A percentile compares a stretch with the other conserved stretches of the same genome.
Evolutionary conservation across 2,888 invertebrate species (phyloP).

Genomic region (Odontocerum albicorne): DNA sequence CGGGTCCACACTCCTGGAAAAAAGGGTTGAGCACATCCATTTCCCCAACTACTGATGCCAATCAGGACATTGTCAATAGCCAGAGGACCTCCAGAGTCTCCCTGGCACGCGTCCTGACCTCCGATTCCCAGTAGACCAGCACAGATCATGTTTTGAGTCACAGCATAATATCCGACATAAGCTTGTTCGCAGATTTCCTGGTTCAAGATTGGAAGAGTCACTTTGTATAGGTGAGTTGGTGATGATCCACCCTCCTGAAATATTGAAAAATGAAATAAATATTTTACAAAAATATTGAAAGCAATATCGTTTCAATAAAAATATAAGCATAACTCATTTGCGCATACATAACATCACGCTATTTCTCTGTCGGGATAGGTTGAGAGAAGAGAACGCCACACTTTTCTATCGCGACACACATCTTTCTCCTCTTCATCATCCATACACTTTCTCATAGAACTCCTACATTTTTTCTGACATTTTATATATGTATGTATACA

Average conservation of each 20-base stretch:
- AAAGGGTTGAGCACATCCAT: slow-evolving; percentile 53
- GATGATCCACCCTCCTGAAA: slow-evolving; percentile 28
- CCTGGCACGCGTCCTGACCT: slow-evolving; percentile 54
- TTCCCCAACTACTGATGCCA: slow-evolving; percentile 62
- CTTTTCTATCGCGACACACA: too few relatives aligned
- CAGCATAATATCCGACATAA: neutral
- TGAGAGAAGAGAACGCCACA: too few relatives aligned
- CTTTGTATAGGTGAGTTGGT: slow-evolving; percentile 17
- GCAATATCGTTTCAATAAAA: too few relatives aligned
- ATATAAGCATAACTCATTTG: too few relatives aligned
- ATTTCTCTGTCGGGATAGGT: too few relatives aligned
- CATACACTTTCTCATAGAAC: too few relatives aligned
- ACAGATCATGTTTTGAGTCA: slow-evolving; percentile 48
- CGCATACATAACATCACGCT: too few relatives aligned
- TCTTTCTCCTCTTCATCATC: too few relatives aligned
- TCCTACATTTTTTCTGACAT: too few relatives aligned
- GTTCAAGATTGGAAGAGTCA: slow-evolving; percentile 19
- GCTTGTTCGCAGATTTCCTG: slow-evolving; percentile 6
- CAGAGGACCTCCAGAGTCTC: slow-evolving; percentile 60
- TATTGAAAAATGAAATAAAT: too few relatives aligned
- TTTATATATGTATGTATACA: too few relatives aligned
- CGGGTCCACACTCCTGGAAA: slow-evolving; percentile 62
- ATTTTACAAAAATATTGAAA: too few relatives aligned
- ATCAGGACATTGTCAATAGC: slow-evolving; percentile 45
- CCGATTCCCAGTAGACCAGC: slow-evolving; percentile 48